These are phyloP conservation scores for Blastobasis adustella DNA, from an alignment of 2,888 invertebrate genomes.

Conservation along the genomic window DNA sequence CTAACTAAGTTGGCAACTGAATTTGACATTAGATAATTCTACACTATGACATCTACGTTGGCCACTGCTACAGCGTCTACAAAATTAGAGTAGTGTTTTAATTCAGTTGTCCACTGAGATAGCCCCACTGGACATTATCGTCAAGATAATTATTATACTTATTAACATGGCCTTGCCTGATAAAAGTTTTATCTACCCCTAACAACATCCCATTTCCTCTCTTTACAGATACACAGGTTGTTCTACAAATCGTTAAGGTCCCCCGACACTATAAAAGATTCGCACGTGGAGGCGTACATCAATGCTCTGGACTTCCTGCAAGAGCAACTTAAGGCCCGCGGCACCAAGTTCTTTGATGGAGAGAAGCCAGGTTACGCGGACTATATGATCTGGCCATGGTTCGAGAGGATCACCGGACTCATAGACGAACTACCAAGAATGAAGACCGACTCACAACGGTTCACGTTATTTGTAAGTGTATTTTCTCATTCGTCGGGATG, in stretches of 20 bases:
- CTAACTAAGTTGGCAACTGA: too few species aligned
- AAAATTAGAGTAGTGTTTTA: too few species aligned
- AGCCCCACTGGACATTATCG: too few species aligned
- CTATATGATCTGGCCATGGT: slow-evolving; percentile 93
- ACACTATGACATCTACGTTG: too few species aligned
- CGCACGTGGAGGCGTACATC: slow-evolving; percentile 27
- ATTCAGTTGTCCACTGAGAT: too few species aligned
- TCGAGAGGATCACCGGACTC: slow-evolving; percentile 76
- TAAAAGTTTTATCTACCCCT: too few species aligned
- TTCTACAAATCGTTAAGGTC: slow-evolving; percentile 31
- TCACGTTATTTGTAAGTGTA: slow-evolving; percentile 48
- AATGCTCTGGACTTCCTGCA: slow-evolving; percentile 77
- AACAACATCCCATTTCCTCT: too few species aligned
- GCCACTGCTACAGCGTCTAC: too few species aligned
- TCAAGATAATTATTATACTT: too few species aligned
- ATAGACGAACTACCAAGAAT: slow-evolving; percentile 63
- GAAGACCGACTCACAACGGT: slow-evolving; percentile 70
- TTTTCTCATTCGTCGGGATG: too few species aligned
- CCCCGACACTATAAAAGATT: slow-evolving; percentile 39
- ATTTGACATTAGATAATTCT: too few species aligned
- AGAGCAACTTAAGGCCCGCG: slow-evolving; percentile 75
- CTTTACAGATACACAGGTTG: slow-evolving; percentile 35
- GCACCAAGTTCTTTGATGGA: slow-evolving; percentile 77
- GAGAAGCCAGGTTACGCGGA: slow-evolving; percentile 83
- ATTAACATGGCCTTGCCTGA: too few species aligned